Evolutionary conservation across 2,113 vertebrate genomes (phyloP).

Genomic region (Furnarius figulus): DNA sequence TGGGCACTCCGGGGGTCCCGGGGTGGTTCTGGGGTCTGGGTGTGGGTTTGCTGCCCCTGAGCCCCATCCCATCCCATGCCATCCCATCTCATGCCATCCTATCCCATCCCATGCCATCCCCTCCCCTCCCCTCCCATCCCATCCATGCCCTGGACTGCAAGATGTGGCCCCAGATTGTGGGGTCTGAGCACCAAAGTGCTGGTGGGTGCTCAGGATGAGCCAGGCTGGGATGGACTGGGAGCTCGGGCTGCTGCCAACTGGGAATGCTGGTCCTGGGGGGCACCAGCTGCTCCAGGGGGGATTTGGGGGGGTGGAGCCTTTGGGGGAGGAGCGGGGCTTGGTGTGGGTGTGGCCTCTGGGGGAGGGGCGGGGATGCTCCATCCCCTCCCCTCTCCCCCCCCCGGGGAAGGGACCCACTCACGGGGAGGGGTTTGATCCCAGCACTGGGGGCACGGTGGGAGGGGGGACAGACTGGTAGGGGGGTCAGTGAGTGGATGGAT

Average conservation of each 20-base stretch:
- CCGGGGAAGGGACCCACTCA: no score
- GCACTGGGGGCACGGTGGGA: no score
- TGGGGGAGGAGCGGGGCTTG: background rate
- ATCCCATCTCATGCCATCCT: background rate
- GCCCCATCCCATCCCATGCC: background rate
- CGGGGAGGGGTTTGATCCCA: no score
- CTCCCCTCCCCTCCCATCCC: background rate
- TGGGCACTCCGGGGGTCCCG: fast-evolving
- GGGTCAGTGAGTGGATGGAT: no score
- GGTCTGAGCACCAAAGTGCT: background rate
- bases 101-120: background rate
- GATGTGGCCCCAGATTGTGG: background rate
- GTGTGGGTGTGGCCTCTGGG: background rate
- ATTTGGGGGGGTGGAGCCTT: background rate
- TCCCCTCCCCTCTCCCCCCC: no score
- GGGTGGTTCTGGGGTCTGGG: no score
- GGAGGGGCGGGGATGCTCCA: background rate
- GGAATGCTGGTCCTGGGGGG: fast-evolving
- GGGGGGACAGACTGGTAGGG: no score
- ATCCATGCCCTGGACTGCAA: background rate
- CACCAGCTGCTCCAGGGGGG: background rate
- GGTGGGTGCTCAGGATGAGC: background rate
- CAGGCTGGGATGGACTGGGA: fast-evolving
- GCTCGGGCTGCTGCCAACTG: fast-evolving
- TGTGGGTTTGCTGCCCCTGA: background rate